A percentile compares a stretch with the other conserved stretches of the same genome.
Conservation (phyloP, 2,797 vertebrate species). For the Calcarius lapponicus region DNA sequence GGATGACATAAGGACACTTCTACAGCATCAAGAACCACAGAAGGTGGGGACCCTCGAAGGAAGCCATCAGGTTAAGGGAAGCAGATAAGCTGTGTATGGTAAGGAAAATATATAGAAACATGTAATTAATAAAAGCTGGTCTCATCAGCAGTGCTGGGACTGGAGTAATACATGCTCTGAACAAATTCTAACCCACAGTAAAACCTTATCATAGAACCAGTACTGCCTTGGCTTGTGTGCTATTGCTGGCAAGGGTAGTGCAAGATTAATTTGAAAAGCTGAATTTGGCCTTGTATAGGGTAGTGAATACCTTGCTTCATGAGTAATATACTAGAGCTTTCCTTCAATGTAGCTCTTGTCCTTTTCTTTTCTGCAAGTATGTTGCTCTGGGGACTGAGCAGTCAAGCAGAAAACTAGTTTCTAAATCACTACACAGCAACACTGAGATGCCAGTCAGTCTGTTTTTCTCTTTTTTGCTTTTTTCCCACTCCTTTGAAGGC, state of each 20-base stretch:
- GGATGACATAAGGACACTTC: neutral
- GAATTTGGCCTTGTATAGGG: neutral
- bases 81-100: neutral
- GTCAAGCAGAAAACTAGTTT: conserved; percentile 75
- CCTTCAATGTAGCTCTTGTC: conserved; percentile 26
- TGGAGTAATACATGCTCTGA: neutral
- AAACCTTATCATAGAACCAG: neutral
- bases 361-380: conserved; percentile 62
- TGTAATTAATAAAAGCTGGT: neutral
- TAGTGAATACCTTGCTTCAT: neutral
- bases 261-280: neutral
- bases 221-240: neutral
- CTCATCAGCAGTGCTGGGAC: neutral
- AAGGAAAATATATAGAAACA: neutral
- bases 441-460: neutral
- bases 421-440: conserved; percentile 54
- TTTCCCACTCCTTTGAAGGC: neutral
- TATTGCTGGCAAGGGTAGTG: neutral
- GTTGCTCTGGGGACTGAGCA: conserved; percentile 64
- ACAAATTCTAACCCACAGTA: neutral
- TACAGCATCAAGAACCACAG: neutral
- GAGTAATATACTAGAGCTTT: neutral
- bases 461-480: neutral
- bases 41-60: neutral
- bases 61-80: neutral